phyloP scores from a whole-genome alignment of 1,140 invertebrate genomes.

The Hetaerina americana region DNA sequence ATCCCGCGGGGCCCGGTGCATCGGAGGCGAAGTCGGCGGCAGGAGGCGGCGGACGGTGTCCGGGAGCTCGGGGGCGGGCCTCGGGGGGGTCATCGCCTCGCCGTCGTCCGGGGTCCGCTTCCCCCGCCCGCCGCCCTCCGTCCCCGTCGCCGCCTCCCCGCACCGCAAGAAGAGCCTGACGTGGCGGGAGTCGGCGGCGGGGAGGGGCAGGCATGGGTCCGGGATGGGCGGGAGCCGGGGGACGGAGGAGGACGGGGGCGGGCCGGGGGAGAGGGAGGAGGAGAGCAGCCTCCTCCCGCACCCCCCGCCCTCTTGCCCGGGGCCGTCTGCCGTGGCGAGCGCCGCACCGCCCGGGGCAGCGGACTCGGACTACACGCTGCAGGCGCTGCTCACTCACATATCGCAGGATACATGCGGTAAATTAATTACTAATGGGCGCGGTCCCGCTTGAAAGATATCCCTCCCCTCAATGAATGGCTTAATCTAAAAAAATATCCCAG shows the following conservation, averaged over 20 bases:
- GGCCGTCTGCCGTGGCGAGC: slow-evolving; percentile 1
- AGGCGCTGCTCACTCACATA: slow-evolving; percentile 43
- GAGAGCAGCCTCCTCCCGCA: not conserved
- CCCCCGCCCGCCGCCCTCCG: not conserved
- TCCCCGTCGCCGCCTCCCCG: not conserved
- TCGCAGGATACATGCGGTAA: no score
- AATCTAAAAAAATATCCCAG: no score
- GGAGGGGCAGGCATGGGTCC: not conserved
- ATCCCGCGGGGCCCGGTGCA: not conserved
- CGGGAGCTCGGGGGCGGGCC: not conserved
- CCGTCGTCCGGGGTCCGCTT: no score
- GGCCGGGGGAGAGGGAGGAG: not conserved
- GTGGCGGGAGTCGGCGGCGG: not conserved
- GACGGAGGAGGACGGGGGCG: not conserved
- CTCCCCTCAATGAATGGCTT: no score
- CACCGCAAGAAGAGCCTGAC: not conserved
- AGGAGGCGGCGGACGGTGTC: no score
- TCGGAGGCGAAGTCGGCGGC: not conserved
- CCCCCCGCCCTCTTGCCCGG: not conserved
- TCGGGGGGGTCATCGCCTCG: no score
- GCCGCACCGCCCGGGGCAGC: not conserved
- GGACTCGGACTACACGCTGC: slow-evolving; percentile 28
- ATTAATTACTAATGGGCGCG: no score
- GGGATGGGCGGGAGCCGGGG: not conserved
- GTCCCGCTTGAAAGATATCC: no score